Percentiles rank a stretch among this genome's conserved stretches.
phyloP scores from a whole-genome alignment of 2,797 vertebrate genomes.

The Sylvilagus floridanus region DNA sequence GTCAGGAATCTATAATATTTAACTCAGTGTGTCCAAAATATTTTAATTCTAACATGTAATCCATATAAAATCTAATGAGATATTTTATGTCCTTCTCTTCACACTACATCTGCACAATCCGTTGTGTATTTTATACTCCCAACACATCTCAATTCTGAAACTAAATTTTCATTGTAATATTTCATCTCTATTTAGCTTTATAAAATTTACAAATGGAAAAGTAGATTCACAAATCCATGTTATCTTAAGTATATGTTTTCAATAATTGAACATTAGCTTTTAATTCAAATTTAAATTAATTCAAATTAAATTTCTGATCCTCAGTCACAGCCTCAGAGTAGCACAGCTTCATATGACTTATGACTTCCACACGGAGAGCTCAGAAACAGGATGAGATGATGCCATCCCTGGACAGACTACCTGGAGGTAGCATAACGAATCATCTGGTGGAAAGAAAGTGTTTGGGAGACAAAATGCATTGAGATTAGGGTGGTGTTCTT shows the following conservation, averaged over 20 bases:
- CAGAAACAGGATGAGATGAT: neutral
- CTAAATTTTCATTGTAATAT: constrained; percentile 3
- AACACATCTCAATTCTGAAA: neutral
- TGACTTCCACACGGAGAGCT: neutral
- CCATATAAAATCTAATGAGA: neutral
- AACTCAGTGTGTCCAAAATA: neutral
- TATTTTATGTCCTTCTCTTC: neutral
- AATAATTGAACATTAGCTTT: neutral
- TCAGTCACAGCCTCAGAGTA: neutral
- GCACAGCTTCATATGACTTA: neutral
- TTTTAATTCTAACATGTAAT: neutral
- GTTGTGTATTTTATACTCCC: neutral
- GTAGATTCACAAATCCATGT: neutral
- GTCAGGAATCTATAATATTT: constrained; percentile 12
- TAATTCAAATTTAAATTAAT: constrained; percentile 33
- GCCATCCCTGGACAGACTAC: neutral
- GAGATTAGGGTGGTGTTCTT: neutral
- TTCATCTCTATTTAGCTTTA: constrained; percentile 2
- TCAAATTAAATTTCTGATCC: constrained; percentile 34
- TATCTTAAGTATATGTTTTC: neutral
- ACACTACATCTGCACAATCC: neutral
- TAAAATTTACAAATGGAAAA: neutral
- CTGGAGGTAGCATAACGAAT: neutral
- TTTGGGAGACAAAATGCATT: neutral
- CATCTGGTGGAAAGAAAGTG: neutral